phyloP scores from a whole-genome alignment of 64 coral and sea anemone species.

The Porites australiensis region DNA sequence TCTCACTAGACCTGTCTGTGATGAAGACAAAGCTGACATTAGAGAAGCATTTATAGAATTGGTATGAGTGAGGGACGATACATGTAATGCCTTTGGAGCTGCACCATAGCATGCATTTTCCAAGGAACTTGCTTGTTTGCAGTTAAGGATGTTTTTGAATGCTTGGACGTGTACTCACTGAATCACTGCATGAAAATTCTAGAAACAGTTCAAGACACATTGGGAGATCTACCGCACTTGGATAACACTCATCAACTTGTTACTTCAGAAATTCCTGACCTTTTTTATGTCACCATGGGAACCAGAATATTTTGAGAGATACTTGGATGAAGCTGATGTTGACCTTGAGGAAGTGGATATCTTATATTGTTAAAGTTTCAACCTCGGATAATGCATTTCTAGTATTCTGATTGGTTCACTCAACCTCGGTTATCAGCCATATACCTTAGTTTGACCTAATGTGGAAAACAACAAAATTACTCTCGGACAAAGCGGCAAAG shows the following conservation, averaged over 20 bases:
- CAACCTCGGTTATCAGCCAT: too few relatives aligned
- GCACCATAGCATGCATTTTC: slow-evolving; percentile 60
- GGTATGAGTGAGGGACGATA: neutral
- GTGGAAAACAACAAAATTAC: too few relatives aligned
- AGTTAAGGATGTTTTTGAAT: slow-evolving; percentile 36
- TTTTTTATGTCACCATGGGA: neutral
- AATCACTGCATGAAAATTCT: slow-evolving; percentile 46
- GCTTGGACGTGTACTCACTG: slow-evolving; percentile 56
- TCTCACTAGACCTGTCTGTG: slow-evolving; percentile 7
- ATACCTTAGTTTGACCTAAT: too few relatives aligned
- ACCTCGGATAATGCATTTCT: too few relatives aligned
- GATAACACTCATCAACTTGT: slow-evolving; percentile 33
- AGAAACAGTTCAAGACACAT: slow-evolving; percentile 62
- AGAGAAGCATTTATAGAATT: slow-evolving; percentile 29
- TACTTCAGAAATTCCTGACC: slow-evolving; percentile 29
- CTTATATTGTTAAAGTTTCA: neutral
- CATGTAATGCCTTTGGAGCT: slow-evolving; percentile 51
- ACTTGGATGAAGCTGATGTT: neutral
- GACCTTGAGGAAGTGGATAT: neutral
- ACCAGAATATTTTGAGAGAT: slow-evolving; percentile 18
- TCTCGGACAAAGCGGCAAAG: too few relatives aligned
- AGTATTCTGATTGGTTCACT: too few relatives aligned
- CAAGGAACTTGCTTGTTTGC: slow-evolving; percentile 35
- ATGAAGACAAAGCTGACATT: slow-evolving; percentile 14
- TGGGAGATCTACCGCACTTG: slow-evolving; percentile 54